phyloP scores from a whole-genome alignment of 2,888 invertebrate species.

The Metalampra italica region DNA sequence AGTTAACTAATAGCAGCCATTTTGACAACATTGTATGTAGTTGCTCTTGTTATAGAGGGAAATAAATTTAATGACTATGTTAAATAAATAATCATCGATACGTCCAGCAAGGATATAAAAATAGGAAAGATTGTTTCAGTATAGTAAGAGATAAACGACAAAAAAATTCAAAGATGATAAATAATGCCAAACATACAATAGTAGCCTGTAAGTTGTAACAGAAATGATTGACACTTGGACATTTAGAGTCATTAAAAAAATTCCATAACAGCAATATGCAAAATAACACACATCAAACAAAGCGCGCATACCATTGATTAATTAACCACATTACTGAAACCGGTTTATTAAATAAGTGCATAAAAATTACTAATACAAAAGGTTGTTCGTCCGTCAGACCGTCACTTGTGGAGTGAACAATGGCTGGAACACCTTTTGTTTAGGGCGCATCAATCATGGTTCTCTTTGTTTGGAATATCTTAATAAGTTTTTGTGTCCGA shows the following conservation, averaged over 20 bases:
- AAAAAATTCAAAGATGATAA: too few species aligned
- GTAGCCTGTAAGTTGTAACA: too few species aligned
- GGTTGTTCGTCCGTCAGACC: constrained; percentile 28
- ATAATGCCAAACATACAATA: too few species aligned
- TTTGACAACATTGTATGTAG: constrained; percentile 1
- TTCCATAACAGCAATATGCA: background rate
- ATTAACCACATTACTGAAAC: constrained; percentile 60
- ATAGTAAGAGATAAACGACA: too few species aligned
- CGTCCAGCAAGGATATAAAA: too few species aligned
- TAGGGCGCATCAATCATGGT: constrained; percentile 66
- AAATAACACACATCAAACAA: constrained; percentile 28
- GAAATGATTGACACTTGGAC: background rate
- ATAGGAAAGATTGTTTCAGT: too few species aligned
- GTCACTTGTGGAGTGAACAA: constrained; percentile 52
- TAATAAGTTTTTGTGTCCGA: constrained; percentile 72
- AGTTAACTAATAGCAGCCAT: constrained; percentile 7
- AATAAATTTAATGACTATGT: background rate
- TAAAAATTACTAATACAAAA: constrained; percentile 47
- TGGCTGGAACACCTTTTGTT: constrained; percentile 60
- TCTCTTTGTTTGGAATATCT: constrained; percentile 69
- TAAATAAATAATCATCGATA: too few species aligned
- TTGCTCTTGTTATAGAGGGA: background rate
- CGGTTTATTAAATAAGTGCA: constrained; percentile 69
- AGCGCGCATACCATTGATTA: constrained; percentile 53
- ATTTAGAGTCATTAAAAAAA: background rate